phyloP scores from a whole-genome alignment of 2,888 invertebrate species.

The Orthosia gothica region DNA sequence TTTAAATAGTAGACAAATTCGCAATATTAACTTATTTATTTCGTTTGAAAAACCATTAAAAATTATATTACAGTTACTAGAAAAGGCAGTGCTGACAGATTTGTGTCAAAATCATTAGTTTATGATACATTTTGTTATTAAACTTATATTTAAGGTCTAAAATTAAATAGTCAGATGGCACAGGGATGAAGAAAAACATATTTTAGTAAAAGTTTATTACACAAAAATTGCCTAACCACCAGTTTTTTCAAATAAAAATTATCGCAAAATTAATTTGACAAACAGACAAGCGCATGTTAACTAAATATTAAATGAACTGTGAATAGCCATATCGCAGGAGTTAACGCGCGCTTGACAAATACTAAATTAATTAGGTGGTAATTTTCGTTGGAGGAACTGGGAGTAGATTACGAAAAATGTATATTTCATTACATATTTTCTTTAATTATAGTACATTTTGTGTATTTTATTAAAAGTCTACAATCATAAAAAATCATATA shows the following conservation, averaged over 20 bases:
- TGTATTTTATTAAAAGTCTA: conserved; percentile 42
- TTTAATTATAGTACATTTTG: conserved; percentile 17
- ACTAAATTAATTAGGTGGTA: background rate
- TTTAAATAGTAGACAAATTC: background rate
- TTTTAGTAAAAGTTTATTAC: conserved; percentile 29
- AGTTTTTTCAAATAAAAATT: background rate
- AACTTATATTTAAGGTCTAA: conserved; percentile 30
- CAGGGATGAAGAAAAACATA: conserved; percentile 31
- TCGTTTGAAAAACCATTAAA: conserved; percentile 14
- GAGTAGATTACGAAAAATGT: conserved; percentile 37
- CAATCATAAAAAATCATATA: conserved; percentile 22
- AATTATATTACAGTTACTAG: conserved; percentile 13
- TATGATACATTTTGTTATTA: conserved; percentile 9
- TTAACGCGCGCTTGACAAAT: too few species aligned
- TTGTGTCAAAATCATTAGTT: conserved; percentile 28
- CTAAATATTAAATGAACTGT: too few species aligned
- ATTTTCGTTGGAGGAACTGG: background rate
- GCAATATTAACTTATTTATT: background rate
- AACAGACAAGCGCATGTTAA: too few species aligned
- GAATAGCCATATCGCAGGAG: too few species aligned
- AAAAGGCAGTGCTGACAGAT: conserved; percentile 53
- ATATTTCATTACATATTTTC: conserved; percentile 27
- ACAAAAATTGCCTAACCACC: conserved; percentile 14
- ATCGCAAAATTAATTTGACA: background rate
- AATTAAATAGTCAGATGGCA: conserved; percentile 56